Base-by-base conservation (phyloP, 2,888 invertebrate genomes). In the Trisateles emortualis region DNA sequence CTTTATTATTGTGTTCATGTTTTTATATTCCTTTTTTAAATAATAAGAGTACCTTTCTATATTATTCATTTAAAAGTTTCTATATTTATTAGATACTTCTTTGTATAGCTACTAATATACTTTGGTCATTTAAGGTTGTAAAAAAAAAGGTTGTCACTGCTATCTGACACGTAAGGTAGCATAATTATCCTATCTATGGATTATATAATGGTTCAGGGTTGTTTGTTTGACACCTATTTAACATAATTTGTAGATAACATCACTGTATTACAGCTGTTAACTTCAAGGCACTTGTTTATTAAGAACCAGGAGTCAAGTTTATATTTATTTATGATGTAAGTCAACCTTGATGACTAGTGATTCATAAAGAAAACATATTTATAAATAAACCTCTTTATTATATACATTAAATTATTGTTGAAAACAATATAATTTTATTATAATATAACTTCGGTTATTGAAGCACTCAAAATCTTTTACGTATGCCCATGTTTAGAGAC, bases 361-460 rank as follows among this genome's bases (percentile, higher is more conserved):
- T 39, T 69, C 56, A 42, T 45, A 76, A 79, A 78, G 65, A 60
- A 72, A 72, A 62, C 52, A 45, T 62, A 40, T 62, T 43, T 78
- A 83, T 91, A 91, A 90, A 91, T 91, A 91, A 87, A 89, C 88
- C 85, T 85, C 84, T 92, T 90, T 92, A 91, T 90, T 92, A 88
- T 89, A 89, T 89, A 90, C 90, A 90, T 90, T 91, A 88, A 87
- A 90, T 90, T 87, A 90, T 84, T 83, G 82, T 84, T 84, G 83
- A 83, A 85, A 87, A 88, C 84, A 88, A 84, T 79, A 48, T 43
- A 53, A 81, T 77, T 73, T 82, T 26, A 8, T 26, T 74, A 71
- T 86, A 84, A 83, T 73, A 78, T 77, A 86, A 86, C 90, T 88
- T 91, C 90, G 78, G 89, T 90, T 89, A 89, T 84, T 88, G 87